Evolutionary conservation across 1,140 invertebrate genomes (phyloP).

Genomic region (Diabrotica virgifera): DNA sequence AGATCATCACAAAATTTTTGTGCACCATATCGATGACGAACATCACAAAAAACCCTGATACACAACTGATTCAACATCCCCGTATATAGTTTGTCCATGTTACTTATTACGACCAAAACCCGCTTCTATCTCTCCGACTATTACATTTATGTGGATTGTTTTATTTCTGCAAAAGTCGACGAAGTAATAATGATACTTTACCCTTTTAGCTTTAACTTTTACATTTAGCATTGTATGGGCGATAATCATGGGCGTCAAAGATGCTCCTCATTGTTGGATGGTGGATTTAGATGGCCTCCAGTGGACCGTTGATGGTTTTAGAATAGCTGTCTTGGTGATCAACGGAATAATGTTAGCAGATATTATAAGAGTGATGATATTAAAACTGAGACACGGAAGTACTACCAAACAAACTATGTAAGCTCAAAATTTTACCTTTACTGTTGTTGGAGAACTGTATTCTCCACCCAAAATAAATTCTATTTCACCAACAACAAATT

Average conservation of each 20-base stretch:
- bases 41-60: too few relatives aligned
- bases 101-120: too few relatives aligned
- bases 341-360: constrained; percentile 54
- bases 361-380: constrained; percentile 54
- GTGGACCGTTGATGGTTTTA: constrained; percentile 56
- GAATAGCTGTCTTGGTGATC: constrained; percentile 52
- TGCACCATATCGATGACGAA: too few relatives aligned
- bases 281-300: constrained; percentile 52
- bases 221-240: constrained; percentile 54
- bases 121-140: too few relatives aligned
- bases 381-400: constrained; percentile 52
- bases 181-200: constrained; percentile 6
- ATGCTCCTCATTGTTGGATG: constrained; percentile 56
- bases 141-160: too few relatives aligned
- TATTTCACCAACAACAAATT: too few relatives aligned
- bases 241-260: constrained; percentile 46
- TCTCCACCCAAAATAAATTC: too few relatives aligned
- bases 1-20: too few relatives aligned
- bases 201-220: constrained; percentile 49
- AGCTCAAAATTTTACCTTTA: neutral
- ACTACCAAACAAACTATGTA: constrained; percentile 49
- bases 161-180: neutral
- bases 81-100: too few relatives aligned
- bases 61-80: too few relatives aligned
- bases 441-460: too few relatives aligned